Percentiles rank a stretch among this genome's conserved stretches.
phyloP scores from a whole-genome alignment of 2,113 vertebrate species.

The Dipodomys ordii region DNA sequence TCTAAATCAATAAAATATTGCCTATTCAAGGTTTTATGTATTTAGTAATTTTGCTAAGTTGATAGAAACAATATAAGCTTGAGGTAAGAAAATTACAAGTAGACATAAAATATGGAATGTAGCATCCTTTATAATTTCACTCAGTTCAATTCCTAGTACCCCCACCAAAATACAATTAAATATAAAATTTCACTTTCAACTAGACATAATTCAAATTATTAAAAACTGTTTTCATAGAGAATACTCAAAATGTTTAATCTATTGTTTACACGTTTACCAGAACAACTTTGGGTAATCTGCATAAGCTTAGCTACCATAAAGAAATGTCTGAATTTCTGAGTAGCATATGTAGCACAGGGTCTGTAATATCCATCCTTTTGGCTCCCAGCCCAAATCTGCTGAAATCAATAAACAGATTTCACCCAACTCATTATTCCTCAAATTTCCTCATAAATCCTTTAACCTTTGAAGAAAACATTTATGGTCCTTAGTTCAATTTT shows the following conservation, averaged over 20 bases:
- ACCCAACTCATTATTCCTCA: slow-evolving; percentile 92
- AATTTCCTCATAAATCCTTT: slow-evolving; percentile 98
- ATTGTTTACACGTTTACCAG: background rate
- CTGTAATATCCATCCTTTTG: slow-evolving; percentile 87
- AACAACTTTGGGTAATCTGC: slow-evolving; percentile 80
- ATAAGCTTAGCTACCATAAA: slow-evolving; percentile 90
- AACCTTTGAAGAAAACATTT: slow-evolving; percentile 96
- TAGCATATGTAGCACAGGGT: slow-evolving; percentile 85
- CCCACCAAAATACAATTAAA: no score
- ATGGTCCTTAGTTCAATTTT: slow-evolving; percentile 96
- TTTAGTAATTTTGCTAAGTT: background rate
- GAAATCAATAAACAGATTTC: slow-evolving; percentile 86
- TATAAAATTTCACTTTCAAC: no score
- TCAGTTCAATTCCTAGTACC: background rate
- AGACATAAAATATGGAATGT: background rate
- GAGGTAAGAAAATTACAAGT: background rate
- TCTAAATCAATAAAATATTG: background rate
- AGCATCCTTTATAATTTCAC: background rate
- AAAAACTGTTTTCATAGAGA: background rate
- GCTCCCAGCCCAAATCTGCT: slow-evolving; percentile 85
- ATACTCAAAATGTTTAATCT: slow-evolving; percentile 72
- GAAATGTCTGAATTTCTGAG: slow-evolving; percentile 85
- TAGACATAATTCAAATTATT: background rate
- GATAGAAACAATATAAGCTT: background rate
- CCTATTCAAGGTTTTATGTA: no score